Evolutionary conservation across 2,113 vertebrate genomes (phyloP).

Genomic region (Pardalotus punctatus): DNA sequence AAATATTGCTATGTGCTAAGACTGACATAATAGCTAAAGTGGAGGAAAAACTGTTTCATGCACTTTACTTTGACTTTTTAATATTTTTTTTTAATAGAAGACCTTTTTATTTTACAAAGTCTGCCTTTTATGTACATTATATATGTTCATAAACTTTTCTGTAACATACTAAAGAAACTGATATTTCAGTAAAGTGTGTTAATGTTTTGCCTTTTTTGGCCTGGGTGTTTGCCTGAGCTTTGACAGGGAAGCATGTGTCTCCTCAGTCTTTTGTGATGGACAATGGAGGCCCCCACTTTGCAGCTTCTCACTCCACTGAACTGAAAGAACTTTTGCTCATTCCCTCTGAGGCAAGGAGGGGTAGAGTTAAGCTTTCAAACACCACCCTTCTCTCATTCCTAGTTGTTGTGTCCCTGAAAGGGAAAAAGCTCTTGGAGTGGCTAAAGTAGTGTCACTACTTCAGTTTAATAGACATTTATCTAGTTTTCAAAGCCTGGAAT

Average conservation of each 20-base stretch:
- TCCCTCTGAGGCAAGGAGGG: not conserved
- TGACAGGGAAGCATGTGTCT: not conserved
- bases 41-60: conserved; percentile 64
- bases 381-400: not conserved
- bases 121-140: conserved; percentile 71
- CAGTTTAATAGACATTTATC: not conserved
- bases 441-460: not conserved
- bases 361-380: not conserved
- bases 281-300: not conserved
- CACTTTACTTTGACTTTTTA: conserved; percentile 81
- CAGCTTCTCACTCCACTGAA: not conserved
- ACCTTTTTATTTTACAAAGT: conserved; percentile 74
- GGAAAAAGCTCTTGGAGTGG: not conserved
- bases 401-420: not conserved
- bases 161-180: conserved; percentile 80
- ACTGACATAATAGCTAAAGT: conserved; percentile 45
- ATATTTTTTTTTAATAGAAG: conserved; percentile 69
- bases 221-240: conserved; percentile 13
- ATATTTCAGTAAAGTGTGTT: conserved; percentile 78
- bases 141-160: conserved; percentile 71
- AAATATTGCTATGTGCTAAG: not conserved
- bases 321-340: not conserved
- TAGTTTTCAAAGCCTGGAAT: not conserved
- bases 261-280: not conserved
- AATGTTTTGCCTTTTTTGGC: conserved; percentile 53